phyloP scores from a whole-genome alignment of 2,888 invertebrate species.

The Coenonympha arcania region DNA sequence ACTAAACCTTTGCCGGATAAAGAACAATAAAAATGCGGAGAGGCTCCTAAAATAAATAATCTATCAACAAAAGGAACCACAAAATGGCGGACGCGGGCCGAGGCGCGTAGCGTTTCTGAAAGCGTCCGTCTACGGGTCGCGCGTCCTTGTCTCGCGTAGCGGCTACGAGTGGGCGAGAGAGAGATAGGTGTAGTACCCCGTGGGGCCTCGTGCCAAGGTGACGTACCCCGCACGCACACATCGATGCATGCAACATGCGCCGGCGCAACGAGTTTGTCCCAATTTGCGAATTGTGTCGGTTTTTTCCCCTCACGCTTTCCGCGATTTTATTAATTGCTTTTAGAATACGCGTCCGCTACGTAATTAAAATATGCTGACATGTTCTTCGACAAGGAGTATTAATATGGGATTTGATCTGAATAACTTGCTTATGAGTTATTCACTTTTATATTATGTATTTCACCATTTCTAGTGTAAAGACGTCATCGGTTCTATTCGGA shows the following conservation, averaged over 20 bases:
- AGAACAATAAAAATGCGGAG: conserved; percentile 28
- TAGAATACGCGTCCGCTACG: background rate
- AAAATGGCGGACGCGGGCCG: conserved; percentile 58
- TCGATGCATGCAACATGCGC: conserved; percentile 37
- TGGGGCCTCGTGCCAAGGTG: conserved; percentile 68
- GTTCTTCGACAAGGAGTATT: no score
- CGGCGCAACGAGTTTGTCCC: conserved; percentile 37
- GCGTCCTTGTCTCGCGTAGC: conserved; percentile 45
- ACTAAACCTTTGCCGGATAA: conserved; percentile 24
- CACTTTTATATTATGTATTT: no score
- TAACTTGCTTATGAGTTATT: no score
- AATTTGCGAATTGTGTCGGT: conserved; percentile 42
- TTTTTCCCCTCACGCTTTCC: conserved; percentile 27
- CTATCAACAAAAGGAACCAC: conserved; percentile 56
- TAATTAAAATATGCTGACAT: background rate
- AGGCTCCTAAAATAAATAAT: conserved; percentile 45
- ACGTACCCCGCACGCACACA: conserved; percentile 58
- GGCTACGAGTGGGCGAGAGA: conserved; percentile 47
- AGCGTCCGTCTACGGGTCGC: conserved; percentile 64
- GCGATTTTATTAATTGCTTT: conserved; percentile 16
- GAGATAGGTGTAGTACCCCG: conserved; percentile 50
- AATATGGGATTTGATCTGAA: no score
- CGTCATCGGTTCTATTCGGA: no score
- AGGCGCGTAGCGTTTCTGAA: conserved; percentile 70
- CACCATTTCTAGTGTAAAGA: no score